Percentiles rank a stretch among this genome's conserved stretches.
These are phyloP conservation scores for Agelas oroides DNA, from an alignment of 37 sponge, comb jelly and placozoan species.

Conservation along the genomic window DNA sequence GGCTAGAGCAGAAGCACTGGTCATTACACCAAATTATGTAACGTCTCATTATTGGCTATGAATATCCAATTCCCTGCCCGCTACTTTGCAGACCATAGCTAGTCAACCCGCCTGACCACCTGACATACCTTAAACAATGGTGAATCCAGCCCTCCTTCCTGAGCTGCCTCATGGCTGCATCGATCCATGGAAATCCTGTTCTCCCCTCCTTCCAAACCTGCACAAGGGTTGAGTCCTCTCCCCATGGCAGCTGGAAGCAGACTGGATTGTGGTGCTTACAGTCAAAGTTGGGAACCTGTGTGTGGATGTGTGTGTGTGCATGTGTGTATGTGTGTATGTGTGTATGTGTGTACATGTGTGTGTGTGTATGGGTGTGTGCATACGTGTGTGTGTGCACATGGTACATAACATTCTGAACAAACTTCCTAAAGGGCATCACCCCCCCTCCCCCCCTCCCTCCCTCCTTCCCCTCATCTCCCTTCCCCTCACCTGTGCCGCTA, in stretches of 20 bases:
- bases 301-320: too few species aligned
- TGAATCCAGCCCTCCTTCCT: constrained; percentile 78
- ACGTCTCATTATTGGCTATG: not conserved
- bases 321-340: too few species aligned
- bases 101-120: not conserved
- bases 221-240: constrained; percentile 20
- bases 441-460: not conserved
- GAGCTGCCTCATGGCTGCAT: constrained; percentile 83
- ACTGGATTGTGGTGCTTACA: constrained; percentile 38
- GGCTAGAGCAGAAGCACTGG: too few species aligned
- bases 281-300: constrained; percentile 75
- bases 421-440: too few species aligned
- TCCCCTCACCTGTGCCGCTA: constrained; percentile 38
- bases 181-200: constrained; percentile 81
- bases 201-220: constrained; percentile 45
- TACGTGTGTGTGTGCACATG: too few species aligned
- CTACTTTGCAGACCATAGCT: too few species aligned
- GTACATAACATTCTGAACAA: too few species aligned
- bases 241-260: constrained; percentile 72
- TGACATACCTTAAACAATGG: constrained; percentile 70
- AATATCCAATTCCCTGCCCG: not conserved
- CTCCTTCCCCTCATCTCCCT: not conserved
- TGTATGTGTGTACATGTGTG: too few species aligned
- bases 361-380: not conserved
- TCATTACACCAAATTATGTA: too few species aligned